Percentiles rank a stretch among this genome's conserved stretches.
Conservation (phyloP, 1,140 invertebrate species). For the Drosophila pandora region DNA sequence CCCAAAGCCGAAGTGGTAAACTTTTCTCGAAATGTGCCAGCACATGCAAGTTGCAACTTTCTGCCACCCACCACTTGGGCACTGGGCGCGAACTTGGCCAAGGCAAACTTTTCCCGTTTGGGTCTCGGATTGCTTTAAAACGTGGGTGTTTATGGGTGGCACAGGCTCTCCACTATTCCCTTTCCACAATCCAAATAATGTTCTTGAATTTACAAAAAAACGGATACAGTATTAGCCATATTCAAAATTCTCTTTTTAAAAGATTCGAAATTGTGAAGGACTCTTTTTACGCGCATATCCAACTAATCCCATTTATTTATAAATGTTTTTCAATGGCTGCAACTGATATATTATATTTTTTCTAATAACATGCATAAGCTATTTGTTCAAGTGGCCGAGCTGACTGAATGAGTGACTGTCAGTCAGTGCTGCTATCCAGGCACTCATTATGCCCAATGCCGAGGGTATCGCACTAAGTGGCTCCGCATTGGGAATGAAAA, state of each 20-base stretch:
- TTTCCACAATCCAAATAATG: not conserved
- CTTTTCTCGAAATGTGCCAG: slow-evolving; percentile 48
- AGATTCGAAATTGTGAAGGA: no score
- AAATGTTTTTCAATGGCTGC: not conserved
- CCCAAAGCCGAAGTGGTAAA: slow-evolving; percentile 54
- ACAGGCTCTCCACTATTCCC: not conserved
- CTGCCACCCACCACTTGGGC: slow-evolving; percentile 32
- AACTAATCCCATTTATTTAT: not conserved
- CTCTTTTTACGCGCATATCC: no score
- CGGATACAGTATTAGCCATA: not conserved
- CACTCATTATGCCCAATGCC: slow-evolving; percentile 53
- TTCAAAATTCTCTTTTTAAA: no score
- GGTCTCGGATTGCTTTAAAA: slow-evolving; percentile 37
- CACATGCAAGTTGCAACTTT: slow-evolving; percentile 37
- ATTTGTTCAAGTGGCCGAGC: slow-evolving; percentile 7
- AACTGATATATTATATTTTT: not conserved
- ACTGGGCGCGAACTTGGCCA: slow-evolving; percentile 36
- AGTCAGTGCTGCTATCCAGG: slow-evolving; percentile 1
- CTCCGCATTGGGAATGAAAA: slow-evolving; percentile 46
- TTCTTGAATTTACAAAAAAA: not conserved
- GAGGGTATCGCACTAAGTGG: slow-evolving; percentile 42
- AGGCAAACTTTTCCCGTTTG: slow-evolving; percentile 43
- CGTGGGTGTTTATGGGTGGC: slow-evolving; percentile 21
- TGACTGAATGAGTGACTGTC: not conserved
- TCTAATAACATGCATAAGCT: not conserved